Evolutionary conservation across 1,140 invertebrate species (phyloP).

Genomic region (Agrypnia vestita): DNA sequence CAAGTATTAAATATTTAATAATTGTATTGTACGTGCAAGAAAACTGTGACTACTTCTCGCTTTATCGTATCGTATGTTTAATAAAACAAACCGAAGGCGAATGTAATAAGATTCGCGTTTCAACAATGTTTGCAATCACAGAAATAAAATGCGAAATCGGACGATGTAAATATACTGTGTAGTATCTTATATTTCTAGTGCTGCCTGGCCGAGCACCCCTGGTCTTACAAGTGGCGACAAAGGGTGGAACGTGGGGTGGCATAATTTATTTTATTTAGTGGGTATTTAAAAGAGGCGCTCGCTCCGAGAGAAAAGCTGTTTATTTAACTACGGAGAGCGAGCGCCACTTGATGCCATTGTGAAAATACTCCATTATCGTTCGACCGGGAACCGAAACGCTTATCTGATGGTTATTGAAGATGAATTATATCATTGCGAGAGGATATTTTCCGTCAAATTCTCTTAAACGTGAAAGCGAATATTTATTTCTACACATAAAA

Average conservation of each 20-base stretch:
- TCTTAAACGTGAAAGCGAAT: too few relatives aligned
- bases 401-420: conserved; percentile 19
- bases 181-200: background rate
- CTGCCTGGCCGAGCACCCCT: background rate
- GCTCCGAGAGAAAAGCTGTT: conserved; percentile 54
- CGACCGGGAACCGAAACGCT: background rate
- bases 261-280: conserved; percentile 62
- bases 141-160: too few relatives aligned
- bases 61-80: too few relatives aligned
- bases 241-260: conserved; percentile 55
- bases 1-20: background rate
- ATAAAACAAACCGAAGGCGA: too few relatives aligned
- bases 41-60: background rate
- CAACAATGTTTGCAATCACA: too few relatives aligned
- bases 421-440: background rate
- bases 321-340: conserved; percentile 56
- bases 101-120: too few relatives aligned
- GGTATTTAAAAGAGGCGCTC: conserved; percentile 59
- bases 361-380: conserved; percentile 40
- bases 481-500: too few relatives aligned
- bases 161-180: too few relatives aligned
- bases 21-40: background rate
- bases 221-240: conserved; percentile 10
- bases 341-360: conserved; percentile 45
- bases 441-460: too few relatives aligned